Evolutionary conservation across 64 coral and sea anemone genomes (phyloP).

Genomic region (Stichodactyla helianthus): DNA sequence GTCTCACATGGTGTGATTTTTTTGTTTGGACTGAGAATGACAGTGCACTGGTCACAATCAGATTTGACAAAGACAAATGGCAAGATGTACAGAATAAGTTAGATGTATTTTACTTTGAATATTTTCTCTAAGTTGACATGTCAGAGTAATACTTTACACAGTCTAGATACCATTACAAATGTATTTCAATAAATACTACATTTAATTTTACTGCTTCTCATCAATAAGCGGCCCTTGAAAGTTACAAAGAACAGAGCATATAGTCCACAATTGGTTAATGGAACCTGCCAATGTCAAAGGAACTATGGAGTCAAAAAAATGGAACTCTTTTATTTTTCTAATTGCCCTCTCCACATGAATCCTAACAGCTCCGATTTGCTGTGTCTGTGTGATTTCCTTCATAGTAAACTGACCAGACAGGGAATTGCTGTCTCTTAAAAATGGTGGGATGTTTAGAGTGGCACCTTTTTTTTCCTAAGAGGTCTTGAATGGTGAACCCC

Average conservation of each 20-base stretch:
- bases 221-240: neutral
- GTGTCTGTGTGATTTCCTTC: neutral
- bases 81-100: neutral
- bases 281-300: constrained; percentile 7
- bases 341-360: constrained; percentile 20
- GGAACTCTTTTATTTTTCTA: constrained; percentile 20
- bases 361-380: neutral
- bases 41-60: constrained; percentile 16
- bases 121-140: neutral
- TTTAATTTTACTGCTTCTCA: neutral
- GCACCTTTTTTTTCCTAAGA: neutral
- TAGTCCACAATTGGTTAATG: neutral
- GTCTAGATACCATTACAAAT: too few species aligned
- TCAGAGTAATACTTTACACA: too few species aligned
- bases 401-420: neutral
- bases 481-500: neutral
- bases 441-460: neutral
- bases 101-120: neutral
- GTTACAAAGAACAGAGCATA: neutral
- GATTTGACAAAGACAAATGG: constrained; percentile 19
- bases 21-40: constrained; percentile 34
- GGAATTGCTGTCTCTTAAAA: neutral
- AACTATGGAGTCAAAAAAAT: constrained; percentile 10
- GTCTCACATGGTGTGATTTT: constrained; percentile 44
- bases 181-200: too few species aligned